Evolutionary conservation across 2,888 invertebrate species (phyloP).

Genomic region (Dusona sp.): DNA sequence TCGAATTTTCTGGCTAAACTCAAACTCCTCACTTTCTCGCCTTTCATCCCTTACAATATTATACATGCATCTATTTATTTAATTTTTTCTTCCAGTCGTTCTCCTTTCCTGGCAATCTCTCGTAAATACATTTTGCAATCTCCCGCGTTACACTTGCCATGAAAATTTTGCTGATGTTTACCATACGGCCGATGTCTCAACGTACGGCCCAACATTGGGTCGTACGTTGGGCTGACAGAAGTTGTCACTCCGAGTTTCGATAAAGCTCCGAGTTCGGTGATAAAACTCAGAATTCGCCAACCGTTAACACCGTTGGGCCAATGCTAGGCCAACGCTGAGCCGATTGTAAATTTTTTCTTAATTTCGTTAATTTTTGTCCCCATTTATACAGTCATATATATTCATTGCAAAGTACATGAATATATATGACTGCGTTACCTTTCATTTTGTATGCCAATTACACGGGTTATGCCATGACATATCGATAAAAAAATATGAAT

Average conservation of each 20-base stretch:
- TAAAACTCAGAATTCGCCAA: no score
- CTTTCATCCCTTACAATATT: conserved; percentile 33
- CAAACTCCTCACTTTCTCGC: conserved; percentile 26
- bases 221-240: no score
- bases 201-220: no score
- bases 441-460: not conserved
- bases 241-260: no score
- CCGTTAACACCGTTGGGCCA: no score
- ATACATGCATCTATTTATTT: conserved; percentile 24
- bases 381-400: no score
- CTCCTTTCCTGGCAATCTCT: conserved; percentile 5
- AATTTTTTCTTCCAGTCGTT: conserved; percentile 18
- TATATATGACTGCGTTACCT: not conserved
- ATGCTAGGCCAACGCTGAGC: no score
- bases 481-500: not conserved
- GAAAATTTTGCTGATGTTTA: no score
- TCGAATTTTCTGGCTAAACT: conserved; percentile 33
- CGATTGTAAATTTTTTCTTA: no score
- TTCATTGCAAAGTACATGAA: not conserved
- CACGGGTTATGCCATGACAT: not conserved
- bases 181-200: no score
- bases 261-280: no score
- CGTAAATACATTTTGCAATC: conserved; percentile 51
- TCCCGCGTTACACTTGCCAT: conserved; percentile 33
- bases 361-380: no score